Evolutionary conservation across 1,140 invertebrate species (phyloP).

Genomic region (Matsumurasca onukii): DNA sequence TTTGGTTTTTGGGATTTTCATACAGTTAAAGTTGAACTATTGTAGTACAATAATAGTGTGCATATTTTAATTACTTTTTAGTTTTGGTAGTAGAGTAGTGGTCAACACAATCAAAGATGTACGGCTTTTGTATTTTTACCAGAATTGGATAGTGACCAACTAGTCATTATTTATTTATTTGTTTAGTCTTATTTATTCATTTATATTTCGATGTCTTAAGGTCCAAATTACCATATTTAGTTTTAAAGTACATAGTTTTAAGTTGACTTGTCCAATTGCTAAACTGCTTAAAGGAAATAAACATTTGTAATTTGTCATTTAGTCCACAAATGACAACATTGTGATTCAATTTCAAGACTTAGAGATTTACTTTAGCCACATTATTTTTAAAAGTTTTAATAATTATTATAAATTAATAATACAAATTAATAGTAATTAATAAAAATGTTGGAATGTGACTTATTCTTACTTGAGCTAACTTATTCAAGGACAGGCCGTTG

Average conservation of each 20-base stretch:
- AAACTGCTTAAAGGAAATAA: no score
- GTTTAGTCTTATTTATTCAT: no score
- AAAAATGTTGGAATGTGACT: not conserved
- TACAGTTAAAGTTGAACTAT: slow-evolving; percentile 41
- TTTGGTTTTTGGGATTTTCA: no score
- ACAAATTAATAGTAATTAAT: not conserved
- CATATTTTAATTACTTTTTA: not conserved
- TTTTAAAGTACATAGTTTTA: no score
- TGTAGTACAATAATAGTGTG: not conserved
- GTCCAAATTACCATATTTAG: no score
- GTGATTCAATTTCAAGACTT: not conserved
- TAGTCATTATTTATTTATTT: no score
- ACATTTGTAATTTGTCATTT: not conserved
- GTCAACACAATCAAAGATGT: slow-evolving; percentile 12
- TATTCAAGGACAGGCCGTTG: slow-evolving; percentile 75
- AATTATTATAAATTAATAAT: not conserved
- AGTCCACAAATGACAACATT: not conserved
- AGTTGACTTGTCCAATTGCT: no score
- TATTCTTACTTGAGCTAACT: slow-evolving; percentile 57
- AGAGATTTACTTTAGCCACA: not conserved
- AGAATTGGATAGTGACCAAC: slow-evolving; percentile 8
- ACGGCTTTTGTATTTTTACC: slow-evolving; percentile 14
- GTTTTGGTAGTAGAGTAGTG: not conserved
- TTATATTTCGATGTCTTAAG: no score
- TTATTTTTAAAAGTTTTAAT: not conserved